Base-by-base conservation (phyloP, 1,140 invertebrate genomes). In the Eupristina koningsbergeri region DNA sequence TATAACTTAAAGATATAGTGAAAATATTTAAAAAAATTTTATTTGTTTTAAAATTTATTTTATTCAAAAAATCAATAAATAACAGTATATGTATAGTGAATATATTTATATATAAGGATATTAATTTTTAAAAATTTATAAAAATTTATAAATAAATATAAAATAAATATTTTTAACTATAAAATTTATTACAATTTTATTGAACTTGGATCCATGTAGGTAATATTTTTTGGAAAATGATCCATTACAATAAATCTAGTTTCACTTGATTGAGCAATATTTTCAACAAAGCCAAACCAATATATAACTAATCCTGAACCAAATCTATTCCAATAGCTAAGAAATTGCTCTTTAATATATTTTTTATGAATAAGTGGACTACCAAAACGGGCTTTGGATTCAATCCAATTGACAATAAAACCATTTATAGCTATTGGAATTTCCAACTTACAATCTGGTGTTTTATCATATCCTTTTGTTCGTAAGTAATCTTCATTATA, bases 381-480 rank as follows among this genome's bases (percentile, higher is more conserved):
- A 7, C 97, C 98, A 94, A 99, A 99, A 53, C 96, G 94, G 17
- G 98, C 98, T 93, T 99, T 99, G 85, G 97, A 98, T 93, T 99
- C 98, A 85, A 99, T 97, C 98, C 98, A 99, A 91, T 98, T 98
- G 0, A 99, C 94, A 34, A 98, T 94, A 89, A 95, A 94, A 11
- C 96, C 97, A 92, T 97, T 95, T 41, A 98, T 94, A 50, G 96
- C 96, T 83, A 98, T 96, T 3, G 98, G 98, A 41, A 98, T 93
- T 89, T 98, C 96, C 71, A 99, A 92, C 92, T 98, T 98, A 39
- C 98, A 94, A 91, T 99, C 98, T 15, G 98, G 98, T 19, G 98
- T 99, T 93, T 99, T 99, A 90, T 99, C 98, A 92, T 97, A 98
- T 5, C 98, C 98, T 89, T 95, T 94, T 64, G 93, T 93, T 85